A percentile compares a stretch with the other conserved stretches of the same genome.
phyloP scores from a whole-genome alignment of 2,888 invertebrate species.

The Zele albiditarsus region DNA sequence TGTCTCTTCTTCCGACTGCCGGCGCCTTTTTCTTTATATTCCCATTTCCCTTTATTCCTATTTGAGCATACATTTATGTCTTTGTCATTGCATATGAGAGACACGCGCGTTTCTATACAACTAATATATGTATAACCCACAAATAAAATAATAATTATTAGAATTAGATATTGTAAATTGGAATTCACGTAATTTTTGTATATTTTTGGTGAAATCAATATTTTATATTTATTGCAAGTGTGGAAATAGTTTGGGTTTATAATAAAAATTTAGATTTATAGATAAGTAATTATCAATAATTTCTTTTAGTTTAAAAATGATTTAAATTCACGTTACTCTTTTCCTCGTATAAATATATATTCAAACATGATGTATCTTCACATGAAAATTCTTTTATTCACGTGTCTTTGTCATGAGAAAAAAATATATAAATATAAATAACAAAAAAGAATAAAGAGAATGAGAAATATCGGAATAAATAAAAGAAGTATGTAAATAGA shows the following conservation, averaged over 20 bases:
- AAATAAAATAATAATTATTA: too few species aligned
- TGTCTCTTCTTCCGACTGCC: constrained; percentile 46
- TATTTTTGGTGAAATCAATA: too few species aligned
- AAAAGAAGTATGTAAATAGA: constrained; percentile 10
- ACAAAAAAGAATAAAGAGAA: background rate
- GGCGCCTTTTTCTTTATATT: constrained; percentile 41
- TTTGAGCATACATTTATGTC: background rate
- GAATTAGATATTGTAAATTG: too few species aligned
- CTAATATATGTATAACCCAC: background rate
- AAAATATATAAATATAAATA: background rate
- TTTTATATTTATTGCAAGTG: too few species aligned
- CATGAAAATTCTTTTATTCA: background rate
- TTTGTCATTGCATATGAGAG: background rate
- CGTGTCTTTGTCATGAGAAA: constrained; percentile 9
- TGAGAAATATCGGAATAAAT: constrained; percentile 6
- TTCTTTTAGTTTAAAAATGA: too few species aligned
- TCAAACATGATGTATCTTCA: background rate
- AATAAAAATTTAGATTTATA: too few species aligned
- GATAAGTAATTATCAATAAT: too few species aligned
- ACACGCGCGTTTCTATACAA: background rate
- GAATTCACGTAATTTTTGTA: too few species aligned
- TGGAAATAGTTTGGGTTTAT: too few species aligned
- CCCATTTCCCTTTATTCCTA: constrained; percentile 22
- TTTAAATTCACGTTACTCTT: too few species aligned
- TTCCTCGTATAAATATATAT: too few species aligned